A percentile compares a stretch with the other conserved stretches of the same genome.
These are phyloP conservation scores for Eulemur macaco DNA, from an alignment of 2,113 vertebrate species.

Conservation along the genomic window DNA sequence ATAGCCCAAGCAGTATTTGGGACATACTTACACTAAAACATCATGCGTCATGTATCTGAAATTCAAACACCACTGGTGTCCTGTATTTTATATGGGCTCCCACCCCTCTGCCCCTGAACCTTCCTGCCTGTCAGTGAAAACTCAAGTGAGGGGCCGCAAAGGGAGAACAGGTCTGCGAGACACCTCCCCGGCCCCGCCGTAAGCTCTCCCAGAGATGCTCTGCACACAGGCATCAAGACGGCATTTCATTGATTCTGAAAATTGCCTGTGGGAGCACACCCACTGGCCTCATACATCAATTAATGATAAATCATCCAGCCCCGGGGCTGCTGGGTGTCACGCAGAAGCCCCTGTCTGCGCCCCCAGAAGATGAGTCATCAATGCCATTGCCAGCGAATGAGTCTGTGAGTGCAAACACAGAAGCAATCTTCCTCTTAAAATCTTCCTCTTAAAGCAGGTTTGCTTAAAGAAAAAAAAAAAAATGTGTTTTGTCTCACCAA, in stretches of 20 bases:
- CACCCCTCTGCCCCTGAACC: constrained; percentile 18
- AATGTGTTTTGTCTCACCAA: background rate
- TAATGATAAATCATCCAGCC: background rate
- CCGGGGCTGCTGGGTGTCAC: constrained; percentile 41
- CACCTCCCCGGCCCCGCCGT: background rate
- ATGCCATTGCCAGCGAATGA: constrained; percentile 5
- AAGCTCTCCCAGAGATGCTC: background rate
- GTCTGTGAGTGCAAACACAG: background rate
- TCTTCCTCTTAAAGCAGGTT: background rate
- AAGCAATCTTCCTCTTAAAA: background rate
- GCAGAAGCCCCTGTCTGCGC: background rate
- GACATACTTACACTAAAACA: background rate
- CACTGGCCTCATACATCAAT: constrained; percentile 68
- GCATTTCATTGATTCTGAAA: constrained; percentile 68
- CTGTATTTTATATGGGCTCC: background rate
- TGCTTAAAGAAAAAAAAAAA: background rate
- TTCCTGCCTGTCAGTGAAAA: constrained; percentile 61
- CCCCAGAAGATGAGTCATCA: accelerated
- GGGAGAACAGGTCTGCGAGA: constrained; percentile 57
- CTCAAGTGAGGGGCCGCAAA: constrained; percentile 42
- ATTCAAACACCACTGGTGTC: background rate
- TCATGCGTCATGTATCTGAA: background rate
- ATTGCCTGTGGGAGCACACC: constrained; percentile 59
- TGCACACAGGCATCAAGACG: background rate
- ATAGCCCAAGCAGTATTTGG: background rate